phyloP scores from a whole-genome alignment of 2,113 vertebrate genomes.

The Erinaceus europaeus region DNA sequence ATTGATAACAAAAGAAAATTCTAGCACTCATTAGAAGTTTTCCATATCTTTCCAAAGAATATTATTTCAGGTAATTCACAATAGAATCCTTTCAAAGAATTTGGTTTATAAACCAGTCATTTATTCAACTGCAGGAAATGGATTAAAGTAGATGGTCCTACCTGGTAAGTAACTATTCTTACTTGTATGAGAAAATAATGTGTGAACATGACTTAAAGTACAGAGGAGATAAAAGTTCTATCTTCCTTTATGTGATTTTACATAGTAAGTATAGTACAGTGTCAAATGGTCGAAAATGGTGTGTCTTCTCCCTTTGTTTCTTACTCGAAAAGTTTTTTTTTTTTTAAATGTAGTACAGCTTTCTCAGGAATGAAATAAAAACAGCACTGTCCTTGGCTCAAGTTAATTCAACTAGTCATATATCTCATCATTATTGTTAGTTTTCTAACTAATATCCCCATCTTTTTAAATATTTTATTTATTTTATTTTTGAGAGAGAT shows the following conservation, averaged over 20 bases:
- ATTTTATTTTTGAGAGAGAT: neutral
- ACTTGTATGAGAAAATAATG: neutral
- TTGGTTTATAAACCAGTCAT: neutral
- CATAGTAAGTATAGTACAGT: neutral
- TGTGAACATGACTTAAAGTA: neutral
- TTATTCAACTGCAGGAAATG: slow-evolving; percentile 6
- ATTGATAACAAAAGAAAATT: too few species aligned
- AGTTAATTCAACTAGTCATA: neutral
- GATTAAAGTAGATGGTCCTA: neutral
- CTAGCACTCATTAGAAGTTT: too few species aligned
- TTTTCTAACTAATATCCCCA: too few species aligned
- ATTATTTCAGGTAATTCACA: neutral
- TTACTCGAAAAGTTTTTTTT: neutral
- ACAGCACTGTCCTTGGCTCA: neutral
- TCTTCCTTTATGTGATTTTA: slow-evolving; percentile 54
- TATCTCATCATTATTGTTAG: neutral
- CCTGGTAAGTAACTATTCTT: neutral
- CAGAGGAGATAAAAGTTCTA: slow-evolving; percentile 50
- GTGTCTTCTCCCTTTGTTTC: neutral
- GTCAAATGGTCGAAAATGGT: neutral
- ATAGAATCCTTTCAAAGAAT: neutral
- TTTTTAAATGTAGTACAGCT: too few species aligned
- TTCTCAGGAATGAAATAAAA: neutral
- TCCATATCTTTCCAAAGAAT: neutral
- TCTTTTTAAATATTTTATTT: too few species aligned